A percentile compares a stretch with the other conserved stretches of the same genome.
Evolutionary conservation across 2,797 vertebrate species (phyloP).

Genomic region (Pantherophis vulpinus): DNA sequence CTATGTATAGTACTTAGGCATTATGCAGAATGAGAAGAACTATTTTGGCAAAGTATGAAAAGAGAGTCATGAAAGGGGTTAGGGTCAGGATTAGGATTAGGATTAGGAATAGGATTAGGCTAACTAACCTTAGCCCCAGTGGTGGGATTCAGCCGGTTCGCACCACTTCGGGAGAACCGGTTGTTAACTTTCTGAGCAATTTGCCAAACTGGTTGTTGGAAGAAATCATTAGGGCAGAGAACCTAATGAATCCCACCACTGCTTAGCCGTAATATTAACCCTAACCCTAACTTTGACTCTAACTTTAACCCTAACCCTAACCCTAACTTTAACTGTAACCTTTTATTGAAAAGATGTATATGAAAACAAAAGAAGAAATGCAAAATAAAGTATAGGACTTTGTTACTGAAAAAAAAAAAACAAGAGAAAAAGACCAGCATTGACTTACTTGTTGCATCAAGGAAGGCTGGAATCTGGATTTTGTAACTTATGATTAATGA

Average conservation of each 20-base stretch:
- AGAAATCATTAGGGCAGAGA: too few relatives aligned
- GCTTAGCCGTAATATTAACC: too few relatives aligned
- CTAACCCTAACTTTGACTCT: not conserved
- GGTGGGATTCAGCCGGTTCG: too few relatives aligned
- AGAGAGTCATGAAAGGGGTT: not conserved
- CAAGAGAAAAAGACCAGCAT: not conserved
- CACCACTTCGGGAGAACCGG: too few relatives aligned
- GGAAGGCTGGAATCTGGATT: not conserved
- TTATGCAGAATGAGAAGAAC: not conserved
- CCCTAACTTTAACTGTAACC: not conserved
- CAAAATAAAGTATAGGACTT: not conserved
- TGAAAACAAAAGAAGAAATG: not conserved
- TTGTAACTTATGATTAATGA: not conserved
- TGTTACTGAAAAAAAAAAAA: not conserved
- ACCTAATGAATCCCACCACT: too few relatives aligned
- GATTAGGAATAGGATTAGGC: too few relatives aligned
- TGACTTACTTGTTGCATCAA: not conserved
- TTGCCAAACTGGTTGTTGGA: too few relatives aligned
- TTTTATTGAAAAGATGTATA: not conserved
- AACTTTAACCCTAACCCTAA: not conserved
- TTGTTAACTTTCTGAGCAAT: too few relatives aligned
- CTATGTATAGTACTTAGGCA: not conserved
- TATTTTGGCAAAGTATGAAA: not conserved
- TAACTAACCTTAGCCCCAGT: not conserved
- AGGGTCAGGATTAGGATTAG: not conserved